These are phyloP conservation scores for Ormyrus rosae DNA, from an alignment of 2,888 invertebrate species.

Conservation along the genomic window DNA sequence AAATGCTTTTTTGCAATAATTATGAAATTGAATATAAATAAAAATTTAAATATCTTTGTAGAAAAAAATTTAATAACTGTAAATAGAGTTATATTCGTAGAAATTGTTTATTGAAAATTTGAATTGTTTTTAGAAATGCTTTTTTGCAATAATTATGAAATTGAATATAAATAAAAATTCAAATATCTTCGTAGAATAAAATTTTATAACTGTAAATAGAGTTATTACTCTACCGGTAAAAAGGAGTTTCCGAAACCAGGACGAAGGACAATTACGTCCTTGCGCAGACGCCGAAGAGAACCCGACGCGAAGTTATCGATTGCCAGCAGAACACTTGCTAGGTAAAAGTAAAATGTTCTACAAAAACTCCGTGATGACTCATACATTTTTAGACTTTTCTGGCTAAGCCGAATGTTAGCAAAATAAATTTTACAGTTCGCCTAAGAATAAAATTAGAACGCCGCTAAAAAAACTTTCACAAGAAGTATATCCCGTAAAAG, in stretches of 20 bases:
- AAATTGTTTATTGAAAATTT: too few species aligned
- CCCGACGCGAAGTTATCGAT: conserved; percentile 32
- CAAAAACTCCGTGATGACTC: neutral
- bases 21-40: too few species aligned
- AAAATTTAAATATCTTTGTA: neutral
- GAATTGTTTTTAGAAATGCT: too few species aligned
- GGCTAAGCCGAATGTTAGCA: neutral
- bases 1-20: too few species aligned
- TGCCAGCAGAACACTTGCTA: neutral
- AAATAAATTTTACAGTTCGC: neutral
- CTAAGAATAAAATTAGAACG: neutral
- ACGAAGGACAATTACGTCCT: conserved; percentile 9
- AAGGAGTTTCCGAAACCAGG: neutral
- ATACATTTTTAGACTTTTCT: neutral
- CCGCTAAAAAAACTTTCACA: neutral
- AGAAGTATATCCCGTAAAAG: neutral
- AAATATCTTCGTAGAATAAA: neutral
- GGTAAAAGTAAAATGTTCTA: conserved; percentile 24
- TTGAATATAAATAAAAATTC: too few species aligned
- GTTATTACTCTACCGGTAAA: neutral
- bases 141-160: too few species aligned
- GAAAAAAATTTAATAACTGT: neutral
- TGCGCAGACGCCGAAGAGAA: conserved; percentile 40
- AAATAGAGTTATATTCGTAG: neutral
- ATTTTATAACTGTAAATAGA: neutral